A percentile compares a stretch with the other conserved stretches of the same genome.
Evolutionary conservation across 2,888 invertebrate species (phyloP).

Genomic region (Brenthis ino): DNA sequence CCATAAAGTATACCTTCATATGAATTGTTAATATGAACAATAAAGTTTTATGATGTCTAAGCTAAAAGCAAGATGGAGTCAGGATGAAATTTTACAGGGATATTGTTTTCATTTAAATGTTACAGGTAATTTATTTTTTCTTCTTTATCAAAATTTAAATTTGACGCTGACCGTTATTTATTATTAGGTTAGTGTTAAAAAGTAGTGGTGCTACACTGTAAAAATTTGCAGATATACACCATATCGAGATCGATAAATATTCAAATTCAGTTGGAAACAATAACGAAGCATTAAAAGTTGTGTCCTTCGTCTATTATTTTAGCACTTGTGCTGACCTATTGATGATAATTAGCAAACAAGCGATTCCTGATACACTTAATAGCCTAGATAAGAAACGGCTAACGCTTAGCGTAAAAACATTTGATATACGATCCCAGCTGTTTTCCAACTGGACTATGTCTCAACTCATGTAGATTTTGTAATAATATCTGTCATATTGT

Average conservation of each 20-base stretch:
- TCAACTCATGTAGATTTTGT: neutral
- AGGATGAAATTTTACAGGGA: neutral
- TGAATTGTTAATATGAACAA: constrained; percentile 42
- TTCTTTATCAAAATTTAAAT: too few relatives aligned
- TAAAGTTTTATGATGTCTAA: constrained; percentile 37
- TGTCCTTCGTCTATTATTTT: constrained; percentile 25
- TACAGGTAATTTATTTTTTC: too few relatives aligned
- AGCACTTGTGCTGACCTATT: constrained; percentile 42
- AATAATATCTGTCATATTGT: too few relatives aligned
- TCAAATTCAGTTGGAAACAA: too few relatives aligned
- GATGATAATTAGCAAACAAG: constrained; percentile 38
- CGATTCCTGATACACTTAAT: constrained; percentile 34
- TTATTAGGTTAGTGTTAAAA: too few relatives aligned
- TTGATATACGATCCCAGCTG: constrained; percentile 41
- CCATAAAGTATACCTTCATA: constrained; percentile 36
- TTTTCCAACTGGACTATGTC: constrained; percentile 39
- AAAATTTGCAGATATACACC: too few relatives aligned
- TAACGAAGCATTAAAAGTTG: neutral
- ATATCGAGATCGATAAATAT: too few relatives aligned
- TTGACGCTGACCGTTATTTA: too few relatives aligned
- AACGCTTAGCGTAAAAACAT: constrained; percentile 32
- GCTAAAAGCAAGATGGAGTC: neutral
- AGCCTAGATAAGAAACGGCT: constrained; percentile 27
- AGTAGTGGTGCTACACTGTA: too few relatives aligned
- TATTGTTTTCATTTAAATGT: too few relatives aligned